Conservation (phyloP, 2,113 vertebrate genomes). For the Thryonomys swinderianus region DNA sequence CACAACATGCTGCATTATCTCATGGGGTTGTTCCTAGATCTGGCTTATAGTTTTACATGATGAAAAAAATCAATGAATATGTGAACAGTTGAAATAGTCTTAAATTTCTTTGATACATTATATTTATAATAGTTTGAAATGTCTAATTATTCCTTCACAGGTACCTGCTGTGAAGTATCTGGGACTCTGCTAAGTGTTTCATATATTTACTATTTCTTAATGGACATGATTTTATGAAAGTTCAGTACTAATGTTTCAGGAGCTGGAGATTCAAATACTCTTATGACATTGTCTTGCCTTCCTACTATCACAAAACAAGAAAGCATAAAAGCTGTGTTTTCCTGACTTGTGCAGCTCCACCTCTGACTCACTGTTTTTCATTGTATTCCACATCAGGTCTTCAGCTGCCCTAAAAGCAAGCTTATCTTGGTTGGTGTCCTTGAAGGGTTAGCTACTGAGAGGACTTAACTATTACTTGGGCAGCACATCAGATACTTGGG, state of each 20-base stretch:
- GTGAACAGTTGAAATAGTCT: not conserved
- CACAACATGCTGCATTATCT: not conserved
- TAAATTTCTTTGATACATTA: not conserved
- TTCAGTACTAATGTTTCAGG: not conserved
- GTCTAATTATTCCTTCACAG: not conserved
- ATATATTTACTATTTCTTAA: not conserved
- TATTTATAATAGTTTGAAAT: conserved; percentile 2
- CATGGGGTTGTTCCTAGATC: not conserved
- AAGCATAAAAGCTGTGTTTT: conserved; percentile 22
- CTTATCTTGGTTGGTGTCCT: not conserved
- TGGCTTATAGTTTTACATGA: not conserved
- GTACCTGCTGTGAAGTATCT: not conserved
- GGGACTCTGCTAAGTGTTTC: conserved; percentile 16
- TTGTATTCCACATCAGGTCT: not conserved
- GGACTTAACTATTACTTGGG: not conserved
- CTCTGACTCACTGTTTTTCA: not conserved
- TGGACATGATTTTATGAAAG: not conserved
- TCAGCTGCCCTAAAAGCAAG: not conserved
- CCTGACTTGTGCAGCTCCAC: not conserved
- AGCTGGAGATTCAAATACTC: not conserved
- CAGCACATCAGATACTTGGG: not conserved
- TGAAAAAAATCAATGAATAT: conserved; percentile 8
- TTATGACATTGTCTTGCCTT: not conserved
- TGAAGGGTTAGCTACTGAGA: not conserved
- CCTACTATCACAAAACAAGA: not conserved